Evolutionary conservation across 2,113 vertebrate species (phyloP), one percentile per base, ranked within the genome.

Genomic region (Sceloporus tristichus): DNA sequence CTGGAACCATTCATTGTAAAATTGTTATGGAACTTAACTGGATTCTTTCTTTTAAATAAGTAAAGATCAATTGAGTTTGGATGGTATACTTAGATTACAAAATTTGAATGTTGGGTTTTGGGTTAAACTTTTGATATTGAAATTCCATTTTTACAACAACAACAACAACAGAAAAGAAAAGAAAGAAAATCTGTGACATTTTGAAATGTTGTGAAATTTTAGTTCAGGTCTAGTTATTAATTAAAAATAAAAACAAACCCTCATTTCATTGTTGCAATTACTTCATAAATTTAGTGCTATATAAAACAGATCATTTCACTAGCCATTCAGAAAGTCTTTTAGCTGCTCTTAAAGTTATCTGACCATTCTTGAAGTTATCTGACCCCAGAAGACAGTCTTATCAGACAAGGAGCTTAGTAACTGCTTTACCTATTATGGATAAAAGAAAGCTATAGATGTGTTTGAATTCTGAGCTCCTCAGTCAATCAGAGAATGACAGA

Each of bases 391-490:
- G 8, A 48, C 42, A 40, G 53, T 16, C 18, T 48, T 83, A 54
- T 71, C 25, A 53, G 75, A 48, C n/a, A 10, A n/a, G 29, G 82
- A 71, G 18, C 18, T 48, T 9, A 40, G 65, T 19, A 18, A 19
- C 48, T 53, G 7, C 48, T 48, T 48, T 48, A 48, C 48, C 48
- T 48, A 29, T 59, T 70, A n/a, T 71, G 14, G 56, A n/a, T 42
- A 53, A 34, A 29, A 27, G 29, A 16, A 68, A 66, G 25, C 34
- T 68, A 68, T 34, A 9, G 53, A 7, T 92, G 93, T 94, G 89
- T 90, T 91, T 88, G 93, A 95, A 95, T 93, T 90, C 91, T 90
- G 90, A 95, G 88, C 94, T 95, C 93, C 85, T 93, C 91, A 90
- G 56, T 59, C 14, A 56, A 29, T 79, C 14, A 94, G 89, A 92